Base-by-base conservation (phyloP, 1,140 invertebrate species). In the Teleogryllus occipitalis region DNA sequence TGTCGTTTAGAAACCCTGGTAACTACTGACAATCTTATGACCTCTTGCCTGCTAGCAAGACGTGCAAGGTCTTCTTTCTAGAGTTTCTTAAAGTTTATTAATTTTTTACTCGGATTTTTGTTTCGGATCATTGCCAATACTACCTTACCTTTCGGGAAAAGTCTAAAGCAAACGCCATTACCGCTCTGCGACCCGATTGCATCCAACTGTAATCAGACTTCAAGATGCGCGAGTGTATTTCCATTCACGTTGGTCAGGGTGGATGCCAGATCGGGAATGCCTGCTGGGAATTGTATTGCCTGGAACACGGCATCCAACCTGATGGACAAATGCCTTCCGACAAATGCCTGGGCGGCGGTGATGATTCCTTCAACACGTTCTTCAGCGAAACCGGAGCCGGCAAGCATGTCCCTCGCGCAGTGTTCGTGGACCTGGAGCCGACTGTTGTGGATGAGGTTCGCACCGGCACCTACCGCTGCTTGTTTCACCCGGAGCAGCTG, bases 221-320 rank as follows among this genome's bases (percentile, higher is more conserved):
- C 27, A 39, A 39, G 27, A 39, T 39, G 91, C 90, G 91, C 87
- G 95, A 96, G 90, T 94, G 93, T 84, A 94, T 96, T 83, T 95
- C 93, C 82, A 90, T 96, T 81, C 95, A 96, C 86, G 91, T 96
- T 83, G 95, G 95, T 75, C 95, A 97, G 87, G 95, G 95, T 80
- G 95, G 95, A 76, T 94, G 95, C 7, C 95, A 97, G 87, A 95
- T 96, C 84, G 95, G 95, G 81, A 96, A 96, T 85, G 93, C 93
- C 78, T 92, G 91, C 84, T 93, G 92, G 92, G 95, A 97, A 85
- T 88, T 97, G 79, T 96, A 96, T 87, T 96, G 95, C 85, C 86
- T 96, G 82, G 95, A 96, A 86, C 95, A 96, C 87, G 94, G 94
- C 47, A 96, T 97, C 84, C 94, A 96, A 85, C 94, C 94, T 75